A percentile compares a stretch with the other conserved stretches of the same genome.
Evolutionary conservation across 2,113 vertebrate genomes (phyloP).

Genomic region (Ornithorhynchus anatinus): DNA sequence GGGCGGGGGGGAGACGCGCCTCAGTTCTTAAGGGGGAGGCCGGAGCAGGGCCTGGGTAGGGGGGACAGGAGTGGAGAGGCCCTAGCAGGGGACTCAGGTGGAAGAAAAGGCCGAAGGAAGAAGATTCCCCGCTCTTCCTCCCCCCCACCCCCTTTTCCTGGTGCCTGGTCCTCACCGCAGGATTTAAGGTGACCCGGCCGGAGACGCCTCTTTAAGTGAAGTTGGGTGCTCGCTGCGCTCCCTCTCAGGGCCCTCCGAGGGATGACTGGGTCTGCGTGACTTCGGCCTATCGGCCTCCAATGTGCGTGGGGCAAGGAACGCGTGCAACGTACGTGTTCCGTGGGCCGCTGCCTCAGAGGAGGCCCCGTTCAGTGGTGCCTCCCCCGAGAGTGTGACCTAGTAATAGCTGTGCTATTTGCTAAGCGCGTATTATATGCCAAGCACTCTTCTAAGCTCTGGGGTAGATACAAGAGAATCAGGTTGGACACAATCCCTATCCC

Average conservation of each 20-base stretch:
- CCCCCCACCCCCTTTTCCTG: conserved; percentile 19
- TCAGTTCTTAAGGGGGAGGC: conserved; percentile 64
- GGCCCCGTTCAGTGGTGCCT: neutral
- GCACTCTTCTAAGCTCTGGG: too few species aligned
- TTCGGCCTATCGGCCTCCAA: neutral
- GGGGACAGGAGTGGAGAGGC: conserved; percentile 14
- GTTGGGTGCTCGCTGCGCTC: too few species aligned
- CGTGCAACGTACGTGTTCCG: neutral
- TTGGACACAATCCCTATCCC: too few species aligned
- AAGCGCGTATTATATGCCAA: too few species aligned
- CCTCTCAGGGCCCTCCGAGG: too few species aligned
- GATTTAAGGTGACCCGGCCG: conserved; percentile 14
- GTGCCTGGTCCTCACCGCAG: conserved; percentile 33
- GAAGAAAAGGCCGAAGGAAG: neutral
- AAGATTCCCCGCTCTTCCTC: conserved; percentile 54
- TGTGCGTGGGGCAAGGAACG: neutral
- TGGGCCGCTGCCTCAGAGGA: neutral
- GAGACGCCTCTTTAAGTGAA: conserved; percentile 1
- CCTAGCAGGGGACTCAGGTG: too few species aligned
- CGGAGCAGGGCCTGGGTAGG: conserved; percentile 49
- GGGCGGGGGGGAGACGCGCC: conserved; percentile 51
- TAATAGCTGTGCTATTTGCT: too few species aligned
- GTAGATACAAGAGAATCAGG: too few species aligned
- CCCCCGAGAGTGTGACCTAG: too few species aligned
- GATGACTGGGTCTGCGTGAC: too few species aligned